Conservation (phyloP, 2,113 vertebrate genomes). For the Mola mola region DNA sequence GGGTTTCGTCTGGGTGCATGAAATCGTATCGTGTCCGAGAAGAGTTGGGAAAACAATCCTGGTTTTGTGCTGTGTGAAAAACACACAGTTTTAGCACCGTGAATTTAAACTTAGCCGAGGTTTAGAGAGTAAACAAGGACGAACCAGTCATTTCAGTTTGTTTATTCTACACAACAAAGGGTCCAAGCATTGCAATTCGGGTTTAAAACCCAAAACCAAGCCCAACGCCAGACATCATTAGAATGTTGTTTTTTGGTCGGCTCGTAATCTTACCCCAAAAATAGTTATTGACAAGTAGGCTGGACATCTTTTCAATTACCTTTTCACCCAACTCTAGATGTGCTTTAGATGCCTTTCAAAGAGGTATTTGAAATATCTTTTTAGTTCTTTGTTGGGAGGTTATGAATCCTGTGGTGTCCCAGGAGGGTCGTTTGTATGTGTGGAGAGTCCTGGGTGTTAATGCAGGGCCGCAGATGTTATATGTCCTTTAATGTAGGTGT, state of each 20-base stretch:
- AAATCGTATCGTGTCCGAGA: constrained; percentile 15
- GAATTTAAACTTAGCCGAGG: constrained; percentile 1
- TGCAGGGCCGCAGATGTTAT: constrained; percentile 43
- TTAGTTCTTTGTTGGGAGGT: too few relatives aligned
- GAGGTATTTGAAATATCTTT: too few relatives aligned
- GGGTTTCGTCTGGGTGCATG: constrained; percentile 14
- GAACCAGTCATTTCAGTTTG: not conserved
- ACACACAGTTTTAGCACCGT: not conserved
- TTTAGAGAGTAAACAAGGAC: constrained; percentile 24
- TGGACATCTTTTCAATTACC: too few relatives aligned
- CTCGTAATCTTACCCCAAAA: too few relatives aligned
- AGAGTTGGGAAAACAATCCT: constrained; percentile 18
- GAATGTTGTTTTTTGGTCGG: too few relatives aligned
- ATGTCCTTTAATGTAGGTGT: constrained; percentile 51
- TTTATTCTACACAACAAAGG: constrained; percentile 4
- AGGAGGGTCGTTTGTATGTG: constrained; percentile 4
- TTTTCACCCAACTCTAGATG: too few relatives aligned
- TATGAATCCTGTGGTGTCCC: not conserved
- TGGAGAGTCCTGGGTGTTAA: constrained; percentile 28
- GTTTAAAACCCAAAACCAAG: too few relatives aligned
- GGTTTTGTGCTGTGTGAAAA: not conserved
- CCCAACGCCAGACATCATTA: too few relatives aligned
- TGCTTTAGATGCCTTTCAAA: too few relatives aligned
- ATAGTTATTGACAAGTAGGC: too few relatives aligned
- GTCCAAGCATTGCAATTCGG: too few relatives aligned